Conservation (phyloP, 1,140 invertebrate species). For the Drosophila kikkawai region DNA sequence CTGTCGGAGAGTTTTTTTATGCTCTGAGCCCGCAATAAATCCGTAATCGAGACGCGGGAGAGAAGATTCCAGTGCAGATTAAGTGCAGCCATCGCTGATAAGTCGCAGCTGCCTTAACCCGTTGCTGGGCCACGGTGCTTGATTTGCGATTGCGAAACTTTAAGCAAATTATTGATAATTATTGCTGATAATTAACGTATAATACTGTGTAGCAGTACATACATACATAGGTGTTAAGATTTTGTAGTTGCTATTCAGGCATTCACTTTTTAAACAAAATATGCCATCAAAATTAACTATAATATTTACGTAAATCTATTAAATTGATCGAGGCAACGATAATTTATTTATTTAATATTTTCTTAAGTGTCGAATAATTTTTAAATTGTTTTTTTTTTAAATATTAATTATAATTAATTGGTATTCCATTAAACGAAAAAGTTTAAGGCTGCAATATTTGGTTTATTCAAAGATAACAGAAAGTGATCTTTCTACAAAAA, state of each 20-base stretch:
- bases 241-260: background rate
- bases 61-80: slow-evolving; percentile 30
- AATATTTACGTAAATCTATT: background rate
- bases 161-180: background rate
- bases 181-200: background rate
- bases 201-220: background rate
- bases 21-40: slow-evolving; percentile 30
- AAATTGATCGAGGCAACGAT: background rate
- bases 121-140: background rate
- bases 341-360: background rate
- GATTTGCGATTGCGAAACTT: slow-evolving; percentile 8
- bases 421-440: slow-evolving; percentile 5
- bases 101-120: slow-evolving; percentile 34
- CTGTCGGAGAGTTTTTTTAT: slow-evolving; percentile 16
- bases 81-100: slow-evolving; percentile 13
- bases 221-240: background rate
- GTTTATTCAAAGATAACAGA: slow-evolving; percentile 5
- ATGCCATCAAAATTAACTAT: background rate
- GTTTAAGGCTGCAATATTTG: background rate
- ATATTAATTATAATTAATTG: slow-evolving; percentile 9
- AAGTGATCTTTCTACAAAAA: slow-evolving; percentile 12
- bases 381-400: background rate
- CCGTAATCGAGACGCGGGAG: slow-evolving; percentile 37
- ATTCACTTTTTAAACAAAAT: background rate
- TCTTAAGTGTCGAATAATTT: background rate